Evolutionary conservation across 1,140 invertebrate genomes (phyloP).

Genomic region (Heterodera carotae): DNA sequence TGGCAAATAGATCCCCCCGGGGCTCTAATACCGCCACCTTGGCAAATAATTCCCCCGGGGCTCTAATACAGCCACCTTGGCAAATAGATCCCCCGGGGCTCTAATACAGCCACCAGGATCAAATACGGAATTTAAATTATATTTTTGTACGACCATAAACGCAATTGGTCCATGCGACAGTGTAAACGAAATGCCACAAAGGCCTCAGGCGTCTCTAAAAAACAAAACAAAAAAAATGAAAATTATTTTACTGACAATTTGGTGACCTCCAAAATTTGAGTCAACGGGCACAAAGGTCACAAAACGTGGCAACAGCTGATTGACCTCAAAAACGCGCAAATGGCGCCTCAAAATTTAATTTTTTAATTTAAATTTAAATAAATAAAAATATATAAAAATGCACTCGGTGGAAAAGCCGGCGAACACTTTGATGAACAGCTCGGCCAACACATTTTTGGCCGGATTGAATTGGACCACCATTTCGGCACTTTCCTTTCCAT

Average conservation of each 20-base stretch:
- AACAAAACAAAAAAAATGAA: neutral
- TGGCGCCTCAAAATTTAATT: slow-evolving; percentile 40
- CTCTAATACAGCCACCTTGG: no score
- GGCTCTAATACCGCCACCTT: no score
- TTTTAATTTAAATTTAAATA: neutral
- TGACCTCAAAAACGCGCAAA: slow-evolving; percentile 51
- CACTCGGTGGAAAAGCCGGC: slow-evolving; percentile 43
- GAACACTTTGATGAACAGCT: slow-evolving; percentile 50
- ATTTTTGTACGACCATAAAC: neutral
- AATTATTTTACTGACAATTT: neutral
- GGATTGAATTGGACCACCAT: slow-evolving; percentile 40
- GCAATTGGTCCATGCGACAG: slow-evolving; percentile 26
- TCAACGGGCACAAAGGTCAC: slow-evolving; percentile 40
- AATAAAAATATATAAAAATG: neutral
- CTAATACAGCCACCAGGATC: no score
- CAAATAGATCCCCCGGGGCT: no score
- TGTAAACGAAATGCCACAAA: slow-evolving; percentile 40
- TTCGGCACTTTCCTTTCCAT: slow-evolving; percentile 41
- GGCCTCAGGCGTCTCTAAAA: slow-evolving; percentile 35
- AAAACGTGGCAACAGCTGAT: slow-evolving; percentile 46
- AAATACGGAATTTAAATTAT: no score
- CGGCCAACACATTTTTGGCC: slow-evolving; percentile 42
- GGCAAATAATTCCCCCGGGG: no score
- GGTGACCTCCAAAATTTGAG: neutral
- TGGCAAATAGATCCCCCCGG: no score